Base-by-base conservation (phyloP, 2,888 invertebrate genomes). In the Acleris emargana region DNA sequence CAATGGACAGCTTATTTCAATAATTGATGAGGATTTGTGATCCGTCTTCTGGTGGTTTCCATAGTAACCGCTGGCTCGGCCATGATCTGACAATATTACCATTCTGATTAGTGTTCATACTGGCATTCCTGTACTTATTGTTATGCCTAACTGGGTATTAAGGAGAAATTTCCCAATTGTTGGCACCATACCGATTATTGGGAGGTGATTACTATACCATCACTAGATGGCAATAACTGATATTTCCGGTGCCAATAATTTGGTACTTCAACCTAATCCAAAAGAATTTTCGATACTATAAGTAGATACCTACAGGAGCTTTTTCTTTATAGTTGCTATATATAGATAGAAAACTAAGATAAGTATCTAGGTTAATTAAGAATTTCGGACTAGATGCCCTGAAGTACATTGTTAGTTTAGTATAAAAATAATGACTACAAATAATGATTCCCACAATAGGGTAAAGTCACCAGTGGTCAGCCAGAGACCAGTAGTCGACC, bases 11-110 rank as follows among this genome's bases (percentile, higher is more conserved):
- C 50, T 64, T 60, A 51, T 5, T n/a, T 59, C 42, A 47, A 28
- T 45, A 16, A 17, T 25, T 38, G 58, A 16, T 50, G 64, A 54
- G 59, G 59, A 50, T 64, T 45, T 49, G 43, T 60, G 25, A 60
- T 50, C 50, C 38, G 61, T 28, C 64, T 43, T 64, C 64, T 54
- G 54, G 49, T 59, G 64, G 53, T 64, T 51, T 58, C 64, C 42
- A 42, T 54, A 42, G 51, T 25, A 50, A 62, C 59, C 54, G 64
- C 59, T 25, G 64, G 54, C 59, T 54, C 59, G 38, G 38, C 54
- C 54, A 53, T 54, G 49, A 64, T 64, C 64, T 64, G 64, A 59
- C 64, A 64, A 64, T 60, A 54, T 64, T 52, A 64, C 64, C 64
- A 60, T 64, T 54, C 59, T 54, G 59, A 64, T 64, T 64, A 64